phyloP scores from a whole-genome alignment of 2,113 vertebrate genomes.

The Nesogale talazaci region DNA sequence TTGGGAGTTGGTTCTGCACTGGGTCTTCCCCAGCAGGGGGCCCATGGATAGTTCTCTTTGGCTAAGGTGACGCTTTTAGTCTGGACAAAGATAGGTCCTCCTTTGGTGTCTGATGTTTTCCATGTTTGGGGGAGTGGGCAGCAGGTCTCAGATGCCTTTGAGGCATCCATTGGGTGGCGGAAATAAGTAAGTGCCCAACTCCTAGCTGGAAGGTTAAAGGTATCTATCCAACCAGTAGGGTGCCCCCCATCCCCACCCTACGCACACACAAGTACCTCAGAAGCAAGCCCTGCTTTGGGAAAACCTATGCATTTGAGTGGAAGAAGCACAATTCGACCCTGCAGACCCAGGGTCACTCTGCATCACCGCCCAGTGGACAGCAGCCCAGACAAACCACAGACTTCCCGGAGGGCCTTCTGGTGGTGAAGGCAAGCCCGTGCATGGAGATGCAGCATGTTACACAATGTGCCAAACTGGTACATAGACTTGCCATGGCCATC shows the following conservation, averaged over 20 bases:
- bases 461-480: no score
- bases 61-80: neutral
- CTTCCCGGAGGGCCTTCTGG: neutral
- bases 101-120: neutral
- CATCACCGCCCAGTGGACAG: neutral
- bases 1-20: neutral
- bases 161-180: neutral
- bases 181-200: neutral
- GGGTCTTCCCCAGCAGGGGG: neutral
- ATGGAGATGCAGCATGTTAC: neutral
- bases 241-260: no score
- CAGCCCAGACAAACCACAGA: neutral
- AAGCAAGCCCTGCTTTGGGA: neutral
- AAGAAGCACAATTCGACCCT: neutral
- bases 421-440: neutral
- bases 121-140: neutral
- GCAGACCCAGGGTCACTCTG: neutral
- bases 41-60: fast-evolving
- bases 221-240: no score
- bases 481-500: fast-evolving
- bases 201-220: neutral
- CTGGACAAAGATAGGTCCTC: fast-evolving
- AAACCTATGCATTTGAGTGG: neutral
- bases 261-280: neutral
- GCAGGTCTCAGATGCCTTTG: neutral